Conservation (phyloP, 2,888 invertebrate genomes). For the Eilema sororculum region DNA sequence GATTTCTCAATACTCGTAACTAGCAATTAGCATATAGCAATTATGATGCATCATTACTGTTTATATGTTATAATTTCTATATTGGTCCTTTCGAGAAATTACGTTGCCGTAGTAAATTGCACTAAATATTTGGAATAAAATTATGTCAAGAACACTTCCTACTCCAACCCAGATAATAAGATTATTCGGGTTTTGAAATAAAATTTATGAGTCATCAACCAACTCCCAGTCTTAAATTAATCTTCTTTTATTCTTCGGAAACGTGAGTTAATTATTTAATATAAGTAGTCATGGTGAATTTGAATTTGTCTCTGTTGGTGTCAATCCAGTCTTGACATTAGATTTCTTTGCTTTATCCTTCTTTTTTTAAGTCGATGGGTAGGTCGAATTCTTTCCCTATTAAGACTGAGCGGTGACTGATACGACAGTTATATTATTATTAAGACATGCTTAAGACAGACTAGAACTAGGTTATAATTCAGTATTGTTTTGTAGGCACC, state of each 20-base stretch:
- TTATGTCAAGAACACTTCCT: background rate
- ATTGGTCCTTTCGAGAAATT: too few species aligned
- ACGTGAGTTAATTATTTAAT: background rate
- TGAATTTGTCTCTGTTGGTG: background rate
- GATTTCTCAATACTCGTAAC: background rate
- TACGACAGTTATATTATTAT: too few species aligned
- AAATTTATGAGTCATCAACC: background rate
- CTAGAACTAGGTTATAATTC: too few species aligned
- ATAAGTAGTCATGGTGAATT: background rate
- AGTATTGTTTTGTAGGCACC: too few species aligned
- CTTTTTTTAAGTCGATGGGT: background rate
- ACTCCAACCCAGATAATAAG: too few species aligned
- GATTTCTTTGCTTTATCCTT: background rate
- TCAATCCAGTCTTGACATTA: background rate
- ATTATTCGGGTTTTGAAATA: background rate
- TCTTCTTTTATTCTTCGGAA: background rate
- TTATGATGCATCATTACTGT: background rate
- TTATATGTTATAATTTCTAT: background rate
- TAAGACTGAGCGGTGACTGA: too few species aligned
- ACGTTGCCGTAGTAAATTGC: background rate
- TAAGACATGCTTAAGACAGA: too few species aligned
- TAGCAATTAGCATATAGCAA: background rate
- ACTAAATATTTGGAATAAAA: slow-evolving; percentile 6
- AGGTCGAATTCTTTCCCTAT: too few species aligned
- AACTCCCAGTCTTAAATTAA: background rate